Conservation (phyloP, 23 tunicate species). For the Corella eumyota region DNA sequence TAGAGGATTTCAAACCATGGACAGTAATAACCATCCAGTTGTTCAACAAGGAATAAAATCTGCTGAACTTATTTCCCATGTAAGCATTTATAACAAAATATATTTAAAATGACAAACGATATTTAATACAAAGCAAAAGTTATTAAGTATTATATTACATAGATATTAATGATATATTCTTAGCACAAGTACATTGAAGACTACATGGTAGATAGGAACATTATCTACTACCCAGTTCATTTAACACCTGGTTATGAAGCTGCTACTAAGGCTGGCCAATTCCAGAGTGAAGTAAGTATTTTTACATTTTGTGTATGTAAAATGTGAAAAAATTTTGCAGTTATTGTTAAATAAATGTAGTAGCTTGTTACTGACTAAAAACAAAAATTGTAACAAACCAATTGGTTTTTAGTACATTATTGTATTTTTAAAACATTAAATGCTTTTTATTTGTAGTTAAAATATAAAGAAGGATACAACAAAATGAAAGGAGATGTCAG, state of each 20-base stretch:
- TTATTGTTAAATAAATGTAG: too few species aligned
- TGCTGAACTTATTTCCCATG: constrained; percentile 87
- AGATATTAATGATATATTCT: too few species aligned
- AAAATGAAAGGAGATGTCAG: constrained; percentile 30
- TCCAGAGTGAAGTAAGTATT: constrained; percentile 68
- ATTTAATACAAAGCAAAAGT: too few species aligned
- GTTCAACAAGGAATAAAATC: constrained; percentile 90
- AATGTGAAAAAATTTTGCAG: too few species aligned
- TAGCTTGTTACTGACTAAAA: too few species aligned
- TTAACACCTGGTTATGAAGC: constrained; percentile 96
- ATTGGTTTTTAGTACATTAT: too few species aligned
- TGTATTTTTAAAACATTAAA: too few species aligned
- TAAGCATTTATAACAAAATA: constrained; percentile 12
- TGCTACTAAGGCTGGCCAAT: constrained; percentile 48
- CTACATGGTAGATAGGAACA: constrained; percentile 49
- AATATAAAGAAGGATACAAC: constrained; percentile 53
- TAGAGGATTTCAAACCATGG: constrained; percentile 98
- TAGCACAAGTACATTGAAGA: constrained; percentile 86
- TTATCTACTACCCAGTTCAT: constrained; percentile 94
- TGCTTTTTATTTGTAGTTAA: constrained; percentile 17
- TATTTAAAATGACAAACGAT: too few species aligned
- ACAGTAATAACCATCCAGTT: constrained; percentile 86
- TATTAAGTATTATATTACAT: too few species aligned
- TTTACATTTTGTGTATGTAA: not conserved
- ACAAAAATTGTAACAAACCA: too few species aligned